Conservation (phyloP, 2,888 invertebrate genomes). For the Drosophila monieri region DNA sequence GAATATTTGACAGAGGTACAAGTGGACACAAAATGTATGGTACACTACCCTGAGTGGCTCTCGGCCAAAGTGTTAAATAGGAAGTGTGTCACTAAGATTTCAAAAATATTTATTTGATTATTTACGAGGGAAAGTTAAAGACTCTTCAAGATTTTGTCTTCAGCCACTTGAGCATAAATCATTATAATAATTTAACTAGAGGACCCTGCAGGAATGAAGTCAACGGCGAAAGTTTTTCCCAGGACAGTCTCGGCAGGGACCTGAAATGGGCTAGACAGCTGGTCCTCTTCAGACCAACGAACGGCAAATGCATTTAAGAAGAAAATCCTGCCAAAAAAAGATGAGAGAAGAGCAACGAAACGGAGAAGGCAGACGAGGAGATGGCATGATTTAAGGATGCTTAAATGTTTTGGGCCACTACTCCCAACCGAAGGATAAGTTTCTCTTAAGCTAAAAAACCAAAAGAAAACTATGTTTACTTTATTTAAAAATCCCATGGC, state of each 20-base stretch:
- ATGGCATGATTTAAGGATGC: constrained; percentile 63
- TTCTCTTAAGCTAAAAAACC: constrained; percentile 24
- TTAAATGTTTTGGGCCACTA: constrained; percentile 57
- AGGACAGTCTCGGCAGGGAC: constrained; percentile 37
- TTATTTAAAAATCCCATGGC: constrained; percentile 53
- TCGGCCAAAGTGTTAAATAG: constrained; percentile 31
- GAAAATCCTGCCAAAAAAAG: constrained; percentile 52
- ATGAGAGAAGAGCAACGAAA: constrained; percentile 10
- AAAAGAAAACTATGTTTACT: constrained; percentile 34
- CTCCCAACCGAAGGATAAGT: constrained; percentile 15
- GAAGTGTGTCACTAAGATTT: neutral
- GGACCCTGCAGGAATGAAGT: constrained; percentile 41
- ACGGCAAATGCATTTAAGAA: constrained; percentile 71
- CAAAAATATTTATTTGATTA: neutral
- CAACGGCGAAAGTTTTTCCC: constrained; percentile 65
- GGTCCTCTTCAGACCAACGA: constrained; percentile 61
- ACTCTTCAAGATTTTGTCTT: neutral
- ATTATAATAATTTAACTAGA: constrained; percentile 73
- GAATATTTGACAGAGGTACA: constrained; percentile 47
- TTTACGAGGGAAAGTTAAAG: neutral
- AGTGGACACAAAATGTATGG: constrained; percentile 4
- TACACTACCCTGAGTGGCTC: neutral
- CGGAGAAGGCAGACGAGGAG: constrained; percentile 39
- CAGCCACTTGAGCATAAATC: constrained; percentile 67
- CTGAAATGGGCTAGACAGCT: constrained; percentile 31